These are phyloP conservation scores for Chionis minor DNA, from an alignment of 2,113 vertebrate species.

Conservation along the genomic window DNA sequence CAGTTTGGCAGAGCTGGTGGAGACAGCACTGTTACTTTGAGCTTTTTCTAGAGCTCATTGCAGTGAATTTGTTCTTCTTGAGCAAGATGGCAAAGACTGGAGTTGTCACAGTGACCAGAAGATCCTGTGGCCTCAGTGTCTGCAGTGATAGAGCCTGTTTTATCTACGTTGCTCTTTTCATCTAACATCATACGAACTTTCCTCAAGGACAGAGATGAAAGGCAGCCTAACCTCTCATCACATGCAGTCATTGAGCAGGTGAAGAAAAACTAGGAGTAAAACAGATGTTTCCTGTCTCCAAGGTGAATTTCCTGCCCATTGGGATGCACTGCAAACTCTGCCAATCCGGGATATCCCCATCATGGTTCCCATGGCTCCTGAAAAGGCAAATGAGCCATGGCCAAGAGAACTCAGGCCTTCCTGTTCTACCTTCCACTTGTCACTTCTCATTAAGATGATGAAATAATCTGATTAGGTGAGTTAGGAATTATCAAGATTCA, in stretches of 20 bases:
- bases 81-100: neutral
- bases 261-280: neutral
- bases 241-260: neutral
- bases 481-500: slow-evolving; percentile 3
- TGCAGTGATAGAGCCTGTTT: neutral
- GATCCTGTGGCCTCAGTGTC: neutral
- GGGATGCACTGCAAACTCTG: neutral
- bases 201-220: neutral
- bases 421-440: neutral
- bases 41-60: neutral
- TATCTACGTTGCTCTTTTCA: neutral
- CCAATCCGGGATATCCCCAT: neutral
- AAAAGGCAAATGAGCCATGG: neutral
- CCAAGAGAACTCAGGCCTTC: neutral
- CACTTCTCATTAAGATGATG: slow-evolving; percentile 12
- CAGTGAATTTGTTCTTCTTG: neutral
- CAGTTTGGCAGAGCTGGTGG: neutral
- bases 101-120: neutral
- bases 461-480: slow-evolving; percentile 38
- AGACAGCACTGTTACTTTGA: neutral
- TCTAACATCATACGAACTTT: neutral
- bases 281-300: neutral
- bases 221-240: neutral
- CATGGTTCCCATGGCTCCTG: neutral
- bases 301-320: neutral